Conservation (phyloP, 64 coral and sea anemone genomes). For the Catalaphyllia jardinei region DNA sequence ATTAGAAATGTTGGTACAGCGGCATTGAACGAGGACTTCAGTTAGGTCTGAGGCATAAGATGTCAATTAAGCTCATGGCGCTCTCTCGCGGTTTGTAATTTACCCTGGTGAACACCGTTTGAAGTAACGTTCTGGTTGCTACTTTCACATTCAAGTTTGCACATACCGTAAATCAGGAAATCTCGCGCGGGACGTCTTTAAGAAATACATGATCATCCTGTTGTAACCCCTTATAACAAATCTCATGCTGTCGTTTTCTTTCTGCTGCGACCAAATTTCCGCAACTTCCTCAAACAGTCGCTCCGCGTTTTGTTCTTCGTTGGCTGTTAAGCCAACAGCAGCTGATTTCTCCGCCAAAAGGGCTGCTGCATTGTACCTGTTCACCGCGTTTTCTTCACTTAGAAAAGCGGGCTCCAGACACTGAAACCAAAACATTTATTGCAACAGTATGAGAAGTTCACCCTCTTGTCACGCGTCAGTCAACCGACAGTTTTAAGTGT, state of each 20-base stretch:
- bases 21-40: no score
- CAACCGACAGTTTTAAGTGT: no score
- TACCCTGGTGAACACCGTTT: neutral
- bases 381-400: conserved; percentile 52
- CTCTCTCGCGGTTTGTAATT: no score
- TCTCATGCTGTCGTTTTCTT: neutral
- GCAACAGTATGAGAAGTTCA: no score
- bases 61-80: no score
- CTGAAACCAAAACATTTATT: neutral
- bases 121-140: neutral
- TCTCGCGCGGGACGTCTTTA: neutral
- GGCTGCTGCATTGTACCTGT: conserved; percentile 49
- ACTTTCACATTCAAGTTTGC: no score
- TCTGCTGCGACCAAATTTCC: conserved; percentile 20
- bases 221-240: conserved; percentile 29
- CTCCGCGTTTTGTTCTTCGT: no score
- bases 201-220: conserved; percentile 16
- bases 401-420: conserved; percentile 3
- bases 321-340: no score
- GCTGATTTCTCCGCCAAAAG: conserved; percentile 43
- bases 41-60: no score
- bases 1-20: no score
- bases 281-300: neutral
- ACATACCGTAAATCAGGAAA: conserved; percentile 27
- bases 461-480: no score